Conservation (phyloP, 2,797 vertebrate genomes). For the Molothrus ater region DNA sequence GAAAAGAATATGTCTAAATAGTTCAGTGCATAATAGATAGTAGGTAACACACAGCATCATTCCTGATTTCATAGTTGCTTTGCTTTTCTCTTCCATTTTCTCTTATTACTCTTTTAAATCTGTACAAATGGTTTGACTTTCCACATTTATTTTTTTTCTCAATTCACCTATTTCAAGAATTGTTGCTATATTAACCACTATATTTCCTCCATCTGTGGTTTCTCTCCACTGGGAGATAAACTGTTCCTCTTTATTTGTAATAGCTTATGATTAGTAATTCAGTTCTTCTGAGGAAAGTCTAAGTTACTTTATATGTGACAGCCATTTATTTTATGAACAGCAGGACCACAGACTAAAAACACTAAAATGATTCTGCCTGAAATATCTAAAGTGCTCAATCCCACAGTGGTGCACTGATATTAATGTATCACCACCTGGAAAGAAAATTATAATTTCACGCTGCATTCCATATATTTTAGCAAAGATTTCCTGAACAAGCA, state of each 20-base stretch:
- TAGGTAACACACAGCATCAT: neutral
- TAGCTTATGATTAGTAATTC: neutral
- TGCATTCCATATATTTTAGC: neutral
- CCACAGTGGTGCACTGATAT: neutral
- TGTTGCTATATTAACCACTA: neutral
- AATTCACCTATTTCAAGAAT: neutral
- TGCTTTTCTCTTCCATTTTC: neutral
- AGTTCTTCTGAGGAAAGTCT: neutral
- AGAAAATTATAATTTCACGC: neutral
- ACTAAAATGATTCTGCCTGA: neutral
- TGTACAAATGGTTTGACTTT: neutral
- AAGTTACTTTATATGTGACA: neutral
- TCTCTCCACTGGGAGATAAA: neutral
- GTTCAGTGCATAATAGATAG: neutral
- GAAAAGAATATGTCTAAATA: neutral
- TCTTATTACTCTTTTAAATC: neutral
- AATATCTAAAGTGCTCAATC: neutral
- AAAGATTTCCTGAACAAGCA: neutral
- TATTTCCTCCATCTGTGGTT: neutral
- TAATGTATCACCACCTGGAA: conserved; percentile 3
- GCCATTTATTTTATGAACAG: neutral
- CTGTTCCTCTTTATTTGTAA: conserved; percentile 2
- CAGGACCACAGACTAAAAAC: neutral
- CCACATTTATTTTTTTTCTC: conserved; percentile 9
- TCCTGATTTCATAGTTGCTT: neutral